Conservation (phyloP, 2,113 vertebrate genomes). For the Pseudolaguvia tuberculata region DNA sequence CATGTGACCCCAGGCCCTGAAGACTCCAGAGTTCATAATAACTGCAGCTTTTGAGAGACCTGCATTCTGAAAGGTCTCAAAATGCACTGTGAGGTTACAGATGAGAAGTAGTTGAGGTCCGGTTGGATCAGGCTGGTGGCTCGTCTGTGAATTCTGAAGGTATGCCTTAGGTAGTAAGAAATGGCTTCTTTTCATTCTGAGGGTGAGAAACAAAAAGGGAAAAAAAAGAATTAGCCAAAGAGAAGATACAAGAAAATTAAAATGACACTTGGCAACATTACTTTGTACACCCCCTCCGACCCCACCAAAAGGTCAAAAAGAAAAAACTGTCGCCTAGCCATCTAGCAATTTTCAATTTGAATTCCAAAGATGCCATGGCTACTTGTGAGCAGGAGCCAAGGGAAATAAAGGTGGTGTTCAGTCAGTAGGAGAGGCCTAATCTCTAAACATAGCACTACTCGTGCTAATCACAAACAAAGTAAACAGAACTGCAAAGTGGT, state of each 20-base stretch:
- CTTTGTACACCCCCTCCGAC: background rate
- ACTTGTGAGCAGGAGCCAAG: no score
- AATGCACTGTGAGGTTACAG: slow-evolving; percentile 22
- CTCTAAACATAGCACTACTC: no score
- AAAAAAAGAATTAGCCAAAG: background rate
- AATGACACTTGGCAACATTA: background rate
- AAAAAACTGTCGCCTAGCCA: background rate
- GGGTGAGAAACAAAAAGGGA: background rate
- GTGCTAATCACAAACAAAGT: no score
- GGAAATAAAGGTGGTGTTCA: no score
- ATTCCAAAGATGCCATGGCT: no score
- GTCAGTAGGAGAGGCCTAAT: no score
- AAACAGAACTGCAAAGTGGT: no score
- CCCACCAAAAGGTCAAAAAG: background rate
- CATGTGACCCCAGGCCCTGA: slow-evolving; percentile 4
- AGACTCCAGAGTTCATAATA: background rate
- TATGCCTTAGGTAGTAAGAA: slow-evolving; percentile 9
- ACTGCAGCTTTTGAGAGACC: slow-evolving; percentile 14
- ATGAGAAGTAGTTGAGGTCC: slow-evolving; percentile 1
- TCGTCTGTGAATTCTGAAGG: slow-evolving; percentile 14
- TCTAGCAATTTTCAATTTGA: background rate
- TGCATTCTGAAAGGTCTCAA: slow-evolving; percentile 34
- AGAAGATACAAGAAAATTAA: background rate
- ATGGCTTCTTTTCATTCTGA: slow-evolving; percentile 38
- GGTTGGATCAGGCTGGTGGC: slow-evolving; percentile 4